These are phyloP conservation scores for Himantopus leucocephalus DNA, from an alignment of 2,113 vertebrate genomes.

Conservation along the genomic window DNA sequence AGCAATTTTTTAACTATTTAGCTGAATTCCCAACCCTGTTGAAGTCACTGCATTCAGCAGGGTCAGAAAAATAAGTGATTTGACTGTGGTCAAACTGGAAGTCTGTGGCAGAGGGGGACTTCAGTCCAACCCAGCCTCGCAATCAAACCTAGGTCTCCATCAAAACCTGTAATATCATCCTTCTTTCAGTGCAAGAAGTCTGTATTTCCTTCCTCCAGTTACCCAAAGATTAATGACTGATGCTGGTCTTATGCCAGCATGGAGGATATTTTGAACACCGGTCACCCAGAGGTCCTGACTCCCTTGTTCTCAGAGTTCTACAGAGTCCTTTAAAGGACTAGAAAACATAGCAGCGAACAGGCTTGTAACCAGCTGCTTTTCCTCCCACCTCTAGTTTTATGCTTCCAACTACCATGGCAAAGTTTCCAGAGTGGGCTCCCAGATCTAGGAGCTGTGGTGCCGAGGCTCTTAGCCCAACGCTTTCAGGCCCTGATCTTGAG, in stretches of 20 bases:
- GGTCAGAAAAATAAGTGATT: background rate
- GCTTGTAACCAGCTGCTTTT: background rate
- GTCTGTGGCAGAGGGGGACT: background rate
- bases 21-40: background rate
- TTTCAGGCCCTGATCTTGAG: background rate
- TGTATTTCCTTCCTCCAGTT: background rate
- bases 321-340: background rate
- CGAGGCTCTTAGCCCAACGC: background rate
- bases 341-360: background rate
- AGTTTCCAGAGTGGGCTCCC: background rate
- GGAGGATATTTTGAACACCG: background rate
- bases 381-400: background rate
- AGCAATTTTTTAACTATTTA: background rate
- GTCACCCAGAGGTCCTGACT: background rate
- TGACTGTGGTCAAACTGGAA: background rate
- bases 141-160: background rate
- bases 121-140: background rate
- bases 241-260: background rate
- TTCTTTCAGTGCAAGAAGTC: background rate
- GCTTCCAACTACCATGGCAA: background rate
- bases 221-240: background rate
- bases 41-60: background rate
- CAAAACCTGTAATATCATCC: background rate
- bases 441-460: background rate
- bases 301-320: background rate